Percentiles rank a stretch among this genome's conserved stretches.
Evolutionary conservation across 1,140 invertebrate genomes (phyloP).

Genomic region (Drosophila aff.): DNA sequence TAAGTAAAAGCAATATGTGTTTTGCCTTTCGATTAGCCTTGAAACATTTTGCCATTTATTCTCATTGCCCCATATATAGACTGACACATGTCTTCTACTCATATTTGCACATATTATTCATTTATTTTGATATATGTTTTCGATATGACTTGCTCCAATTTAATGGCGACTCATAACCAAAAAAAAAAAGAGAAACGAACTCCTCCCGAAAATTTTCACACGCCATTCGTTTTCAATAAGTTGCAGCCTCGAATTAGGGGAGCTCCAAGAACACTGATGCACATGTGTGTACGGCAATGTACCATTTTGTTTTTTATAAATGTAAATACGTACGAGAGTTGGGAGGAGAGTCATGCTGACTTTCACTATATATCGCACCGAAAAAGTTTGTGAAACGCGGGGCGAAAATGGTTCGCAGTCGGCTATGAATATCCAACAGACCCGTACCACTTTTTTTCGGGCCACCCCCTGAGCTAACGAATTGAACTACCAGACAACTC

Average conservation of each 20-base stretch:
- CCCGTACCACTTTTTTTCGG: neutral
- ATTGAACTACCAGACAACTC: slow-evolving; percentile 77
- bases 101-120: slow-evolving; percentile 15
- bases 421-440: slow-evolving; percentile 46
- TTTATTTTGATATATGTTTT: slow-evolving; percentile 46
- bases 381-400: slow-evolving; percentile 69
- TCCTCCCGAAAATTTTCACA: slow-evolving; percentile 61
- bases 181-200: slow-evolving; percentile 9
- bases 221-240: slow-evolving; percentile 81
- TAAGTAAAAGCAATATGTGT: neutral
- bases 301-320: slow-evolving; percentile 20
- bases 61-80: neutral
- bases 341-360: slow-evolving; percentile 71
- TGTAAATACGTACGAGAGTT: slow-evolving; percentile 39
- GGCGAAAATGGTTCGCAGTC: slow-evolving; percentile 70
- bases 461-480: slow-evolving; percentile 60
- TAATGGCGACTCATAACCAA: slow-evolving; percentile 21
- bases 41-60: neutral
- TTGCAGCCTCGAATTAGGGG: slow-evolving; percentile 67
- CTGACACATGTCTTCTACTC: slow-evolving; percentile 2
- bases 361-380: slow-evolving; percentile 36
- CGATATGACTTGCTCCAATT: slow-evolving; percentile 39
- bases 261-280: slow-evolving; percentile 40
- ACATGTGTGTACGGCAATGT: slow-evolving; percentile 26
- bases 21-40: neutral